Evolutionary conservation across 2,113 vertebrate species (phyloP), one percentile per base, ranked within the genome.

Genomic region (Trematocara macrostoma): DNA sequence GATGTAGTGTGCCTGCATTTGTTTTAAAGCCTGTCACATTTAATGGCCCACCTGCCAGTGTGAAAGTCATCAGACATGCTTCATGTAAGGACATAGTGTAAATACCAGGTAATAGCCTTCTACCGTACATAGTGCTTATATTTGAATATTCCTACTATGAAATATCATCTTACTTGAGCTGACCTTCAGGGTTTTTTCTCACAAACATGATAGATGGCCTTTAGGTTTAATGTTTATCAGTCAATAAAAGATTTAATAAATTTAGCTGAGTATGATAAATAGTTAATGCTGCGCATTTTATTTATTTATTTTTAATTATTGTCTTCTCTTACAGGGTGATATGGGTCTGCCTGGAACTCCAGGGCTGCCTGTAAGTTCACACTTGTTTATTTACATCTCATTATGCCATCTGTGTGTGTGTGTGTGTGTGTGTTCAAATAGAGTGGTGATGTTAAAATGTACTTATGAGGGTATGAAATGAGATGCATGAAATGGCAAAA

Each of bases 301-400:
- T 47, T 10, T 2, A 18, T 31, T 64, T 61, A 45, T 81, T 11
- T 57, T 42, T 82, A 90, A 89, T 88, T 81, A 53, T 82, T 78
- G 26, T 85, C n/a, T 78, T 67, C 42, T 61, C 87, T 90, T 69
- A 29, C 91, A 97, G 96, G 96, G 96, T 16, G 95, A 96, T 34
- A 47, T 15, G 3, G 95, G 96, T 76, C 88, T 83, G n/a, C 84
- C 93, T 49, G 95, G 94, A 86, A 79, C 82, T 59, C 86, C 93
- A 16, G 95, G 87, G 51, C 84, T 90, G 31, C 79, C 93, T 89
- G 96, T 97, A 93, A 94, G 95, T 95, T 91, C 55, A 84, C 81
- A 51, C 55, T 78, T 40, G 83, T 87, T 78, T 52, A 84, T 89
- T 89, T 84, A 40, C 79, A 88, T 92, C 55, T 87, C 81, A 85